Evolutionary conservation across 2,113 vertebrate species (phyloP), one percentile per base, ranked within the genome.

Genomic region (Pedionomus torquatus): DNA sequence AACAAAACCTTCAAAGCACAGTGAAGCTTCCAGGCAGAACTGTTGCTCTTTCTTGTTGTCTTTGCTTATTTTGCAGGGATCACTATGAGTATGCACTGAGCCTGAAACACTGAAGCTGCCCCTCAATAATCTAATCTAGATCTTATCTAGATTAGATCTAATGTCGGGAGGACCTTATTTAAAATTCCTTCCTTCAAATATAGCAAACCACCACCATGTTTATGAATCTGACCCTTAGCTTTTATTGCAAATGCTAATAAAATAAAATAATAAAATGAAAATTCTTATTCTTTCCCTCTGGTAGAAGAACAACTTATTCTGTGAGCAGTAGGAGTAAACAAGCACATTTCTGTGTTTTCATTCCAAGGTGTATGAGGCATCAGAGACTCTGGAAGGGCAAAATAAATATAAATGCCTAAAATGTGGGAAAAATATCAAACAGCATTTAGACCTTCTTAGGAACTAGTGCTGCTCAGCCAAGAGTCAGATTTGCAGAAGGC

Each of bases 181-280:
- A 64, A 54, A 88, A 88, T 46, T 57, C 6, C 18, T 83, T 93
- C 30, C 52, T 91, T 17, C 2, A 79, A 65, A 52, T 44, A 61
- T 17, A 76, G 11, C 16, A 57, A 21, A 57, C 65, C 0, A 0
- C 4, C 23, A 8, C 10, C 4, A 26, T 10, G 4, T 71, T 91
- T 60, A 72, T 23, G 49, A 87, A 55, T 33, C 7, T 39, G 43
- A 54, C 15, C 9, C 7, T 54, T 41, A 33, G 17, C 1, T 85
- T 93, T 75, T 44, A 64, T 9, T 79, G 9, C 14, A 87, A 90
- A 82, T 44, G 3, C 0, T 66, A 54, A 79, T 8, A 54, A 52
- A 54, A 54, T 30, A 17, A 52, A 28, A 51, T 51, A 26, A 16
- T 3, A 35, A n/a, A 17, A 11, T 35, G 31, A 44, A 51, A 60